Conservation (phyloP, 2,113 vertebrate species). For the Ptychochromis oligacanthus region DNA sequence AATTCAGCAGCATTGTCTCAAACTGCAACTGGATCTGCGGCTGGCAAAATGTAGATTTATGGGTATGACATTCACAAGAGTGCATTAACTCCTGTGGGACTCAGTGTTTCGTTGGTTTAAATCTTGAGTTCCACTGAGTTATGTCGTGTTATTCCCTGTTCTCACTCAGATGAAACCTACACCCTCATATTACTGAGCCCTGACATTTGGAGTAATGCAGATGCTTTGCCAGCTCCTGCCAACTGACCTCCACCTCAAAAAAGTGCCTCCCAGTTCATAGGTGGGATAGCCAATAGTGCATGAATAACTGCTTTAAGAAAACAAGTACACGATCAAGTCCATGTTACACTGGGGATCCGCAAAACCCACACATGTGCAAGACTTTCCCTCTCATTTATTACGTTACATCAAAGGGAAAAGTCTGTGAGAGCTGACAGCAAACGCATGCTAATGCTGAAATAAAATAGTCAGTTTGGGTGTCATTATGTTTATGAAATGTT, state of each 20-base stretch:
- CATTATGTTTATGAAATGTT: constrained; percentile 16
- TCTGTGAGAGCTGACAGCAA: constrained; percentile 15
- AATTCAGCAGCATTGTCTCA: constrained; percentile 26
- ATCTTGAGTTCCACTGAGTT: constrained; percentile 55
- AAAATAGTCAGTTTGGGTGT: constrained; percentile 19
- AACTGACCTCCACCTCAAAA: constrained; percentile 53
- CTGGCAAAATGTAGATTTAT: constrained; percentile 63
- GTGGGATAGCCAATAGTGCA: constrained; percentile 35
- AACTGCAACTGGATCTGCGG: constrained; percentile 43
- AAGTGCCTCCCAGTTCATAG: constrained; percentile 28
- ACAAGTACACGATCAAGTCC: constrained; percentile 21
- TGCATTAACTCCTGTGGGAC: constrained; percentile 42
- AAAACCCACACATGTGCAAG: constrained; percentile 33
- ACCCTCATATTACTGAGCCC: constrained; percentile 48
- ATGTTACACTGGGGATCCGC: constrained; percentile 23
- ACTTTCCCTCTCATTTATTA: constrained; percentile 47
- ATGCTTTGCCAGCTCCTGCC: constrained; percentile 41
- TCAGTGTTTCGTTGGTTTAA: constrained; percentile 41
- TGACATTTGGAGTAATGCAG: constrained; percentile 56
- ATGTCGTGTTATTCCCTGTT: constrained; percentile 51
- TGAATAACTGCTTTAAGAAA: constrained; percentile 48
- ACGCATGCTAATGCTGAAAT: constrained; percentile 28
- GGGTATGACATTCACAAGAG: constrained; percentile 54
- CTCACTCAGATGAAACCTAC: constrained; percentile 58
- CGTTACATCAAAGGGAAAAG: constrained; percentile 25